Evolutionary conservation across 2,888 invertebrate species (phyloP).

Genomic region (Selenia dentaria): DNA sequence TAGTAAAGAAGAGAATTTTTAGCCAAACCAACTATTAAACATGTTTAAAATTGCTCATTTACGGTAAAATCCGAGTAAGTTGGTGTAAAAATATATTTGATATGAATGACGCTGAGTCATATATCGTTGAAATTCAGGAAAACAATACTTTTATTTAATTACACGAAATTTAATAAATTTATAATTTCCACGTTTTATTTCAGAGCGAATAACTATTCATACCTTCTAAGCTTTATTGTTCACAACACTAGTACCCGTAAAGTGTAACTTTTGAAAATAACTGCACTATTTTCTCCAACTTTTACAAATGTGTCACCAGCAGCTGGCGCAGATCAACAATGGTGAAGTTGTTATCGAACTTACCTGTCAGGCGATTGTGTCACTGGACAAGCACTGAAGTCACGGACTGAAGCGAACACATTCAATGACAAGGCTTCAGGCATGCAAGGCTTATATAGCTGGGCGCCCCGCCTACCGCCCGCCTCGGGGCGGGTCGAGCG

Average conservation of each 20-base stretch:
- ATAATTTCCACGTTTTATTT: no score
- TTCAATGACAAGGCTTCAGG: constrained; percentile 74
- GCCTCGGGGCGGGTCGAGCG: constrained; percentile 63
- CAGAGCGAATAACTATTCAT: no score
- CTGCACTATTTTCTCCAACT: constrained; percentile 4
- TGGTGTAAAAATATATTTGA: no score
- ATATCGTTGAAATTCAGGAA: no score
- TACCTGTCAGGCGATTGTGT: constrained; percentile 47
- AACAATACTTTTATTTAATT: no score
- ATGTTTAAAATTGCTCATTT: no score
- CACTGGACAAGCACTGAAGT: constrained; percentile 46
- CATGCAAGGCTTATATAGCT: constrained; percentile 74
- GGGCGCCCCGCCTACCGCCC: constrained; percentile 73
- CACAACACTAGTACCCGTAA: background rate
- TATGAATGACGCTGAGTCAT: no score
- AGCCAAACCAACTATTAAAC: no score
- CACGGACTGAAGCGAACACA: constrained; percentile 67
- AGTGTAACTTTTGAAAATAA: background rate
- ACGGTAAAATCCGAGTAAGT: no score
- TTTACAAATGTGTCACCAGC: constrained; percentile 8
- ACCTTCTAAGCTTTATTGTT: no score
- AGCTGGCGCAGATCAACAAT: constrained; percentile 11
- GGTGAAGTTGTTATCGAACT: constrained; percentile 41
- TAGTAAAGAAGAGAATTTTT: no score
- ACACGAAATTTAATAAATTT: no score